A percentile compares a stretch with the other conserved stretches of the same genome.
Conservation (phyloP, 2,113 vertebrate genomes). For the Nothobranchius furzeri region DNA sequence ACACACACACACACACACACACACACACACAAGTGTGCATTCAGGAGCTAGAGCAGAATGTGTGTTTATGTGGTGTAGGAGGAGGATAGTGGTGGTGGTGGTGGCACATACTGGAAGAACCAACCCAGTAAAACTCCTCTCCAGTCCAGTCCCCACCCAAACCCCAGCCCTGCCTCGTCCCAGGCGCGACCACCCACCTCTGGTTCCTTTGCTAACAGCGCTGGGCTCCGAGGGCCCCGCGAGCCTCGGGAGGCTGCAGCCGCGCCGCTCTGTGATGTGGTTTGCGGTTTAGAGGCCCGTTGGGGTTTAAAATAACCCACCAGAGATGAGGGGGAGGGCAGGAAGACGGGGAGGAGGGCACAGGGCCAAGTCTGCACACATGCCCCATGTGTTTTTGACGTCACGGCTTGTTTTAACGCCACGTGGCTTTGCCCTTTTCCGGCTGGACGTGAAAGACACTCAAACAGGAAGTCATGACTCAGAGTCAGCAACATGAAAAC, state of each 20-base stretch:
- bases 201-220: conserved; percentile 67
- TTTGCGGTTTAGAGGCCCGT: conserved; percentile 65
- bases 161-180: conserved; percentile 55
- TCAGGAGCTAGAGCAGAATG: conserved; percentile 53
- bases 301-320: conserved; percentile 76
- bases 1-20: conserved; percentile 53
- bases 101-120: conserved; percentile 39
- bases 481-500: conserved; percentile 3
- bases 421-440: conserved; percentile 45
- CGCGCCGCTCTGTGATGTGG: conserved; percentile 72
- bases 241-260: conserved; percentile 62
- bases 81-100: conserved; percentile 10
- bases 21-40: conserved; percentile 52
- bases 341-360: conserved; percentile 48
- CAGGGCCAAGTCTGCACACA: conserved; percentile 60
- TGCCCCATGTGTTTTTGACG: conserved; percentile 65
- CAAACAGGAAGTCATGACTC: conserved; percentile 9
- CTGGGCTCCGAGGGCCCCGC: conserved; percentile 58
- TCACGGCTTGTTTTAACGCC: conserved; percentile 64
- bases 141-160: conserved; percentile 64
- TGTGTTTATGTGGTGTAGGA: conserved; percentile 56
- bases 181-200: conserved; percentile 74
- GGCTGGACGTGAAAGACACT: conserved; percentile 21
- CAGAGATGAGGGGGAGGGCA: conserved; percentile 68
- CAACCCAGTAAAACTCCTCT: conserved; percentile 47